phyloP scores from a whole-genome alignment of 2,888 invertebrate species.

The Pediacus dermestoides region DNA sequence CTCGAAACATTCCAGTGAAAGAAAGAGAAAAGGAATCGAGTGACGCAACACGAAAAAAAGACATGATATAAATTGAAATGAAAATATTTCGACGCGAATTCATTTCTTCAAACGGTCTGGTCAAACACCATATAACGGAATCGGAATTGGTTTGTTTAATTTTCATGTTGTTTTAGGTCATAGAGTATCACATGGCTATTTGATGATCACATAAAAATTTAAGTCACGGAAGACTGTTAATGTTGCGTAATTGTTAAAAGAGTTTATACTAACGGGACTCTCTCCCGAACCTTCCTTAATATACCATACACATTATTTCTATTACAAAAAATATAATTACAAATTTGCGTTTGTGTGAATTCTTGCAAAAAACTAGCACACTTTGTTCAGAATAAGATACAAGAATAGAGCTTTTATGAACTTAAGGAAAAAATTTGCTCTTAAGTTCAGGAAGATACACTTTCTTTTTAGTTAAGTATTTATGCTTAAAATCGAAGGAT shows the following conservation, averaged over 20 bases:
- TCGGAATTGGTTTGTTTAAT: slow-evolving; percentile 17
- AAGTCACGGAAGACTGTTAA: not conserved
- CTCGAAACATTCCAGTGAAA: slow-evolving; percentile 9
- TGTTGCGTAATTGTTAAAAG: slow-evolving; percentile 1
- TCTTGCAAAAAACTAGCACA: too few species aligned
- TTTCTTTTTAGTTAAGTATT: too few species aligned
- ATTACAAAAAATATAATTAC: too few species aligned
- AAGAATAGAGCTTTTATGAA: too few species aligned
- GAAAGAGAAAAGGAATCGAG: slow-evolving; percentile 22
- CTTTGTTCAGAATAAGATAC: too few species aligned
- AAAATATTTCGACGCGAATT: too few species aligned
- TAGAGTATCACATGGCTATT: too few species aligned
- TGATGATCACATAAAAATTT: slow-evolving; percentile 6
- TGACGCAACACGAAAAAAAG: slow-evolving; percentile 21
- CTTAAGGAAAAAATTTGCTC: too few species aligned
- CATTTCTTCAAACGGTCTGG: not conserved
- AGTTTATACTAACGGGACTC: slow-evolving; percentile 2
- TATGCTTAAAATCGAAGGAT: too few species aligned
- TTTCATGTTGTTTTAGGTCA: slow-evolving; percentile 25
- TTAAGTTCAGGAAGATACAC: too few species aligned
- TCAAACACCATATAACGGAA: slow-evolving; percentile 16
- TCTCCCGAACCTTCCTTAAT: slow-evolving; percentile 8
- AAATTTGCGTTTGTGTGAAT: too few species aligned
- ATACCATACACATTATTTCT: too few species aligned
- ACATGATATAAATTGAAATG: slow-evolving; percentile 17